Evolutionary conservation across 1,140 invertebrate species (phyloP).

Genomic region (Neodiprion fabricii): DNA sequence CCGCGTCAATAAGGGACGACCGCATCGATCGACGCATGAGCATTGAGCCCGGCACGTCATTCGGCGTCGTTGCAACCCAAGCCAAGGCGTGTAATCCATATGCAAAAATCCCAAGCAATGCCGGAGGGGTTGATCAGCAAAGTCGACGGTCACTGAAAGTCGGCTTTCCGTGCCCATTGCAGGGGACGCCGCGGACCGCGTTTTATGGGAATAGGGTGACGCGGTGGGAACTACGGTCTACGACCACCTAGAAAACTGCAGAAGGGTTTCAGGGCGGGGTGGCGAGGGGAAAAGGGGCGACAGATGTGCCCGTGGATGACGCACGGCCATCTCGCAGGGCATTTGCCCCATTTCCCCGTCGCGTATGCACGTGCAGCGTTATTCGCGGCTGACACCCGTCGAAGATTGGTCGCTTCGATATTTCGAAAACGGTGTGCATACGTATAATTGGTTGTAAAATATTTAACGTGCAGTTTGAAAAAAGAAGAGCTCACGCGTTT

Average conservation of each 20-base stretch:
- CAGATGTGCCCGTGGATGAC: slow-evolving; percentile 51
- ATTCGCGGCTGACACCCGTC: no score
- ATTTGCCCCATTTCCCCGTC: slow-evolving; percentile 20
- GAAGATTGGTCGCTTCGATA: no score
- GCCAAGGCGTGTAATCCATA: background rate
- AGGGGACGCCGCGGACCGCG: background rate
- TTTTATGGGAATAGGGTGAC: background rate
- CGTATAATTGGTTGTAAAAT: no score
- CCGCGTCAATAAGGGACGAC: background rate
- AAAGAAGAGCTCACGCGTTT: no score
- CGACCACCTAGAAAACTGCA: background rate
- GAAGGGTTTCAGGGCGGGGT: background rate
- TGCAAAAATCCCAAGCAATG: background rate
- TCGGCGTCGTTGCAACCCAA: no score
- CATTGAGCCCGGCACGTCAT: background rate
- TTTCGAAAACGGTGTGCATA: no score
- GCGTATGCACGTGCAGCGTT: background rate
- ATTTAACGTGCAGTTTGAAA: no score
- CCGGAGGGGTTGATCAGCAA: background rate
- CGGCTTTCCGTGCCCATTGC: background rate
- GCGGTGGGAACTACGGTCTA: background rate
- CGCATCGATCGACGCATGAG: slow-evolving; percentile 19
- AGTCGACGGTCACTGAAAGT: background rate
- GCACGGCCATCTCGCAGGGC: slow-evolving; percentile 26
- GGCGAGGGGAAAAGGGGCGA: slow-evolving; percentile 41